Conservation (phyloP, 2,113 vertebrate species). For the Notarius lentiginosus region DNA sequence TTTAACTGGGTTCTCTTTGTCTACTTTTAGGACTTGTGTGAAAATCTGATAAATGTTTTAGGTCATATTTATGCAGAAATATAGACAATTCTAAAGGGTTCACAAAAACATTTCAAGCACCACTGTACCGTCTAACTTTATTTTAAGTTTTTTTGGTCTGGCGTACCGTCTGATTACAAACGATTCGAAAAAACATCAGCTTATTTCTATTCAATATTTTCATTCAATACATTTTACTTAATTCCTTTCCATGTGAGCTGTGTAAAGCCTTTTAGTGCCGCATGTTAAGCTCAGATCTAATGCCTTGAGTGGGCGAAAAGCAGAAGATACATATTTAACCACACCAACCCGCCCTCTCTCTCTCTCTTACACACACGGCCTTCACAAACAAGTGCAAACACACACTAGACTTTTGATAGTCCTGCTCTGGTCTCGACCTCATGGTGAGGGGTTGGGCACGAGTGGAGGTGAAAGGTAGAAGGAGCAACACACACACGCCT, state of each 20-base stretch:
- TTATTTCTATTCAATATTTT: neutral
- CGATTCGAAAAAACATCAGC: neutral
- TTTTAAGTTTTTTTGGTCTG: neutral
- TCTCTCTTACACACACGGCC: slow-evolving; percentile 55
- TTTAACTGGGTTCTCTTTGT: no score
- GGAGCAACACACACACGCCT: neutral
- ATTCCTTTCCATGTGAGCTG: neutral
- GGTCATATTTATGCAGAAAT: no score
- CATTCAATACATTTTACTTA: neutral
- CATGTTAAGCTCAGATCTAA: neutral
- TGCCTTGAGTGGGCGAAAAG: neutral
- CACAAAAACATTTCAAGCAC: no score
- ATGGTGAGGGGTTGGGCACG: slow-evolving; percentile 63
- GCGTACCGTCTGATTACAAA: neutral
- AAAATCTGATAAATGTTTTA: no score
- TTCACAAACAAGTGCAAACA: slow-evolving; percentile 63
- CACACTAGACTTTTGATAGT: slow-evolving; percentile 70
- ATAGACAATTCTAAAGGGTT: no score
- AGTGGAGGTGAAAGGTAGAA: neutral
- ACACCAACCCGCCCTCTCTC: slow-evolving; percentile 66
- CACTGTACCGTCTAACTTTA: no score
- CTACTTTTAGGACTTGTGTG: no score
- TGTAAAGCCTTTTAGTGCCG: neutral
- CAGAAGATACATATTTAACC: slow-evolving; percentile 63
- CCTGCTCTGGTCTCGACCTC: slow-evolving; percentile 70